These are phyloP conservation scores for Eonycteris spelaea DNA, from an alignment of 2,113 vertebrate species.

Conservation along the genomic window DNA sequence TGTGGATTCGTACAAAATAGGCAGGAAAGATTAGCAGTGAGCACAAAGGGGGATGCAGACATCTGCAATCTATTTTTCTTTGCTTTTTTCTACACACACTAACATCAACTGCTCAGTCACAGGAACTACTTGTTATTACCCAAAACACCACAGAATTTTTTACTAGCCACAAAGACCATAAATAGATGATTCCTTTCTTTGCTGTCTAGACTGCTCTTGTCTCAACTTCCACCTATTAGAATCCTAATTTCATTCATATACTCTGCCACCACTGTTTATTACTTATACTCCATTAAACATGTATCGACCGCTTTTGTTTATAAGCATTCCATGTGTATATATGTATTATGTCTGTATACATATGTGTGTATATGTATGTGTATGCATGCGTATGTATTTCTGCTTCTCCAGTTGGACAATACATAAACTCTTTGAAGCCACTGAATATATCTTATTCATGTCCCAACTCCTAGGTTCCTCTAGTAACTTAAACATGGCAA, in stretches of 20 bases:
- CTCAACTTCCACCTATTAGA: neutral
- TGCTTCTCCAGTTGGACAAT: neutral
- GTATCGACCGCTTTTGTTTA: neutral
- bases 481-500: neutral
- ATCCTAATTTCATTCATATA: neutral
- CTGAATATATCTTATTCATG: neutral
- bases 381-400: neutral
- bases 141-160: neutral
- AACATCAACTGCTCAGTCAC: neutral
- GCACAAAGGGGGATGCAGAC: neutral
- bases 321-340: neutral
- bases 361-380: neutral
- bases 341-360: neutral
- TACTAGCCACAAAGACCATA: neutral
- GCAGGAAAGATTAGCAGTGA: neutral
- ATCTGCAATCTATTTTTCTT: neutral
- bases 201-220: neutral
- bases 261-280: neutral
- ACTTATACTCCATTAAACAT: neutral
- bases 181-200: neutral
- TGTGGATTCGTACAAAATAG: neutral
- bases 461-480: neutral
- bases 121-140: neutral
- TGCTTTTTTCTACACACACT: neutral
- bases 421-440: neutral